These are phyloP conservation scores for Rhyacophila brunnea DNA, from an alignment of 1,140 invertebrate species.

Conservation along the genomic window DNA sequence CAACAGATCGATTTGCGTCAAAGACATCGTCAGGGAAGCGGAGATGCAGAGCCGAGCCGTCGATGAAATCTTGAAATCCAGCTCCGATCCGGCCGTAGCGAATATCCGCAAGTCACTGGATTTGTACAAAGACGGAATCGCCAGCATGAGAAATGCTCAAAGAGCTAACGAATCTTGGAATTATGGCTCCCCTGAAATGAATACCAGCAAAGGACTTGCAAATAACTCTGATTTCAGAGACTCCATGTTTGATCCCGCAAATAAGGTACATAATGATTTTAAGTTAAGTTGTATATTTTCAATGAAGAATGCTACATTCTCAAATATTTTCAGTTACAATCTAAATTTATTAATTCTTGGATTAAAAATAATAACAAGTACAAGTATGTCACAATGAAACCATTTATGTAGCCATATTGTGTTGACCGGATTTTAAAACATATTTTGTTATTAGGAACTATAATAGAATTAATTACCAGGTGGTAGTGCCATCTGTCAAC, in stretches of 20 bases:
- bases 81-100: slow-evolving; percentile 8
- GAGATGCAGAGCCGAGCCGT: slow-evolving; percentile 24
- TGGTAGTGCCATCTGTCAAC: no score
- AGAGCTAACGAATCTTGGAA: slow-evolving; percentile 26
- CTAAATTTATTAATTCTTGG: no score
- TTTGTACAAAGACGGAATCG: slow-evolving; percentile 13
- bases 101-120: slow-evolving; percentile 22
- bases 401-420: no score
- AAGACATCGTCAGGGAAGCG: slow-evolving; percentile 21
- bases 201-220: not conserved
- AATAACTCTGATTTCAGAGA: slow-evolving; percentile 23
- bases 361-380: no score
- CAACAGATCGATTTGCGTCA: slow-evolving; percentile 4
- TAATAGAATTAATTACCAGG: no score
- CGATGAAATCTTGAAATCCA: slow-evolving; percentile 23
- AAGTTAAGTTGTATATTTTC: no score
- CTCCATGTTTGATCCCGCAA: slow-evolving; percentile 23
- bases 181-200: slow-evolving; percentile 13
- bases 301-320: no score
- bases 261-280: slow-evolving; percentile 21
- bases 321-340: no score
- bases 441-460: no score
- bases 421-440: no score
- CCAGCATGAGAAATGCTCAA: not conserved
- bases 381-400: no score